Percentiles rank a stretch among this genome's conserved stretches.
These are phyloP conservation scores for Diglossa cyanea DNA, from an alignment of 2,797 vertebrate genomes.

Conservation along the genomic window DNA sequence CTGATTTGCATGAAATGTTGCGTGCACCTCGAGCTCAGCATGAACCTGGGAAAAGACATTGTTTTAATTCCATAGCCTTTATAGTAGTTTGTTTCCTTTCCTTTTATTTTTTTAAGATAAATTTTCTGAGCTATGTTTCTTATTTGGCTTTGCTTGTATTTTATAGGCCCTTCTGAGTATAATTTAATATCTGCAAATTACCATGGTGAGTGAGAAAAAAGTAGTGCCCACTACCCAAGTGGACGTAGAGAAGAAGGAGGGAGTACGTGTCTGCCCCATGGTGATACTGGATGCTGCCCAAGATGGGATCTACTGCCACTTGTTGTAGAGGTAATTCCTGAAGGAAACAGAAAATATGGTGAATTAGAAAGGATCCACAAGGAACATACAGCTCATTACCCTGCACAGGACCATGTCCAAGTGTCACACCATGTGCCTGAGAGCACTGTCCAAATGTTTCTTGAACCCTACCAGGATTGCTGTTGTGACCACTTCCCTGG, in stretches of 20 bases:
- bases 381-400: background rate
- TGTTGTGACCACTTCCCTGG: background rate
- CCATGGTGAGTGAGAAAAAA: conserved; percentile 9
- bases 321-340: background rate
- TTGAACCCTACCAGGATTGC: background rate
- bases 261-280: background rate
- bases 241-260: background rate
- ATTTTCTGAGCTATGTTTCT: conserved; percentile 44
- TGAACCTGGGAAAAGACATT: conserved; percentile 56
- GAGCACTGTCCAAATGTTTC: accelerated
- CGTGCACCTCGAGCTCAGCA: conserved; percentile 11
- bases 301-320: background rate
- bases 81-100: background rate
- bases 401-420: background rate
- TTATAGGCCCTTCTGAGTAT: conserved; percentile 35
- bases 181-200: conserved; percentile 56
- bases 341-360: background rate
- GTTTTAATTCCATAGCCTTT: conserved; percentile 62
- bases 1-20: conserved; percentile 48
- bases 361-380: background rate
- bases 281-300: background rate
- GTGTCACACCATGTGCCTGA: background rate
- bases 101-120: background rate
- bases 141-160: conserved; percentile 25
- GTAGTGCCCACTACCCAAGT: background rate